These are phyloP conservation scores for Antechinus stuartii DNA, from an alignment of 2,113 vertebrate species.

Conservation along the genomic window DNA sequence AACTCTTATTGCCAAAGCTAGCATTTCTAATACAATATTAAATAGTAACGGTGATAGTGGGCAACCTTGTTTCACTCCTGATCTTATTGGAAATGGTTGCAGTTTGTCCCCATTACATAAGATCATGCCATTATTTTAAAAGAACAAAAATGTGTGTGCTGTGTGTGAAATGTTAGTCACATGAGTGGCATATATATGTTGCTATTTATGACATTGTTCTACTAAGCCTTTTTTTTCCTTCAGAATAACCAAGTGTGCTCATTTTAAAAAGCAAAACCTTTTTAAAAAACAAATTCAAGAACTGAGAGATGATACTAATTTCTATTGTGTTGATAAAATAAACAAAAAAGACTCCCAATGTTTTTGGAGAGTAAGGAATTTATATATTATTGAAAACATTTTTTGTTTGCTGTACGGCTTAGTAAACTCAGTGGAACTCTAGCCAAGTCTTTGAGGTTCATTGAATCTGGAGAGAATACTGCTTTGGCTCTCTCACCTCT, in stretches of 20 bases:
- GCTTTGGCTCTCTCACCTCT: background rate
- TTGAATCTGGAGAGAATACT: background rate
- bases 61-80: too few relatives aligned
- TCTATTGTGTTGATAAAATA: background rate
- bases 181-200: too few relatives aligned
- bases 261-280: too few relatives aligned
- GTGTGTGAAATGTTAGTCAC: background rate
- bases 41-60: too few relatives aligned
- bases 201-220: background rate
- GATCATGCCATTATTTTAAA: background rate
- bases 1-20: too few relatives aligned
- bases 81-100: too few relatives aligned
- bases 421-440: background rate
- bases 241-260: too few relatives aligned
- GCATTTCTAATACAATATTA: too few relatives aligned
- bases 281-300: background rate
- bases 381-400: background rate
- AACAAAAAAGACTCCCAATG: background rate
- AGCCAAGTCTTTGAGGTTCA: background rate
- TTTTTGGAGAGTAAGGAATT: background rate
- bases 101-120: too few relatives aligned
- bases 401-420: background rate
- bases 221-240: background rate
- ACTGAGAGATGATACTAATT: background rate
- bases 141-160: too few relatives aligned